Base-by-base conservation (phyloP, 2,113 vertebrate species). In the Sorex fumeus region DNA sequence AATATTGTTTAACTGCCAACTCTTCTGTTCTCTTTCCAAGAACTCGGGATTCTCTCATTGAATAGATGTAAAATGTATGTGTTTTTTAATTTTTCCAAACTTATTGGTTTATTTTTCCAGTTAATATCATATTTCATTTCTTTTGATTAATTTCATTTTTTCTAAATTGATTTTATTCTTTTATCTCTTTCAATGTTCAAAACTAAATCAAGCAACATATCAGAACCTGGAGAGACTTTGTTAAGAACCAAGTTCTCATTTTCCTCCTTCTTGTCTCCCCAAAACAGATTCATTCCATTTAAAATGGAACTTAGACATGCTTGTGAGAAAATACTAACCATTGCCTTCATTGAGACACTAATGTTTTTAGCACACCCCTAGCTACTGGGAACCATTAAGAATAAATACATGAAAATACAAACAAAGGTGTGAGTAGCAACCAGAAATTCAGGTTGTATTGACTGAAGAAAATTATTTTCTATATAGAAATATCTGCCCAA, bases 41-140 rank as follows among this genome's bases (percentile, higher is more conserved):
- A 84, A 74, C 66, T 72, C 28, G 66, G 32, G 28, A 53, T 66
- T 86, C 28, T 82, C 57, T 80, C 32, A 84, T 67, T 78, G 53
- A 62, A 6, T 43, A 47, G 7, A 78, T 32, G 11, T 8, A 34
- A 6, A 23, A 15, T 40, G 28, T 66, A 43, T 45, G 76, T 40
- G 50, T 53, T 60, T 60, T 60, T 60, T 21, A 60, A 21, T 60
- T 60, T 21, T 60, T 60, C 19, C 57, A 19, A 60, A 60, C 19
- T 60, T 21, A 64, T 53, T 32, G 25, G 13, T 86, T 76, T 19
- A 40, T 40, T 64, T 90, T 88, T 77, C 50, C 23, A 36, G 6
- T 40, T 30, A 50, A 2, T 6, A 69, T 50, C 66, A 43, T 75
- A 19, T 64, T 86, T 82, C 23, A 30, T 0, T 89, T 76, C 40